Evolutionary conservation across 2,797 vertebrate genomes (phyloP).

Genomic region (Gouania willdenowi): DNA sequence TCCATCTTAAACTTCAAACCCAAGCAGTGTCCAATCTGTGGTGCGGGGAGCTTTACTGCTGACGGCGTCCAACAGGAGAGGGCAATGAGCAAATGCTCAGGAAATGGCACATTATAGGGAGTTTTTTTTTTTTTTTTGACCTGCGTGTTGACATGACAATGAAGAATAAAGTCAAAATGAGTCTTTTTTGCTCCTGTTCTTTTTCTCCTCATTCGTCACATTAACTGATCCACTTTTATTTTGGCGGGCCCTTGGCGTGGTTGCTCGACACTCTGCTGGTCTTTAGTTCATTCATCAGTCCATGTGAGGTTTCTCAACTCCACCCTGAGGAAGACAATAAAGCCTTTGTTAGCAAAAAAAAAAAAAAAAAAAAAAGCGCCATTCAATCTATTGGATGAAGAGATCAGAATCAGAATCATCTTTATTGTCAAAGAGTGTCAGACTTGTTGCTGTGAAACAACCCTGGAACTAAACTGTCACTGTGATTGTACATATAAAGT

Average conservation of each 20-base stretch:
- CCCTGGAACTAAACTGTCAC: too few relatives aligned
- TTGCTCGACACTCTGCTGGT: constrained; percentile 23
- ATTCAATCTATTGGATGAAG: background rate
- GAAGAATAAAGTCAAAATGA: constrained; percentile 42
- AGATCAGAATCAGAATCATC: too few relatives aligned
- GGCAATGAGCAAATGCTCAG: constrained; percentile 53
- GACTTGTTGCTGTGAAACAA: too few relatives aligned
- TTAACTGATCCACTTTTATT: constrained; percentile 23
- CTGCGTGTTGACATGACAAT: constrained; percentile 33
- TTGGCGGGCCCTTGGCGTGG: constrained; percentile 6
- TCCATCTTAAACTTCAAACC: constrained; percentile 36
- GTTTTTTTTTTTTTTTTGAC: constrained; percentile 15
- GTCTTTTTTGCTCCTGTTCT: constrained; percentile 36
- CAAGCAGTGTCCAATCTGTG: constrained; percentile 19
- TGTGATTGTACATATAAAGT: too few relatives aligned
- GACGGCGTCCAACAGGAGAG: constrained; percentile 19
- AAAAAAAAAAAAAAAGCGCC: too few relatives aligned
- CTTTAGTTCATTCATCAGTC: constrained; percentile 68
- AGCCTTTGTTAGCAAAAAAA: constrained; percentile 2
- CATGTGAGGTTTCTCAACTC: constrained; percentile 87
- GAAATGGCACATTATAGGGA: constrained; percentile 63
- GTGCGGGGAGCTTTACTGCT: constrained; percentile 33
- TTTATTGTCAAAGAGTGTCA: too few relatives aligned
- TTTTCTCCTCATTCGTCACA: constrained; percentile 15
- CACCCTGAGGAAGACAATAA: constrained; percentile 69